Base-by-base conservation (phyloP, 2,113 vertebrate species). In the Speoplatyrhinus poulsoni region DNA sequence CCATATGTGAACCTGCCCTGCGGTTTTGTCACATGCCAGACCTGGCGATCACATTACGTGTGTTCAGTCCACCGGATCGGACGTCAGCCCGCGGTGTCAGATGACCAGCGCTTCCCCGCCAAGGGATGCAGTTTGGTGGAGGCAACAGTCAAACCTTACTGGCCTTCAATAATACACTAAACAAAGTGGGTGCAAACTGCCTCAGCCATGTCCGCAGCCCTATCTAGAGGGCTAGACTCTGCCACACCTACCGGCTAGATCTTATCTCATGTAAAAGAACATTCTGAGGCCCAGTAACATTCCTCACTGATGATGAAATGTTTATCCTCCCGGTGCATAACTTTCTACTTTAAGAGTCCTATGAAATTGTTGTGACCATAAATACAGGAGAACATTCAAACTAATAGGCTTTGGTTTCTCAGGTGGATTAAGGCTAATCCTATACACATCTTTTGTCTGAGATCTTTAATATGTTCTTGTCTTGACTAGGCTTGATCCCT, bases 111-210 rank as follows among this genome's bases (percentile, higher is more conserved):
- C 61, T 69, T 67, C 58, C 62, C 67, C 41, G 41, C 53, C 3
- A 46, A 66, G 64, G 63, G 73, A 73, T 75, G 62, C 59, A 12
- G 55, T 73, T 58, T 69, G 70, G 85, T 84, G 66, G 73, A 82
- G 71, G 46, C 73, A 67, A 56, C 55, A 71, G 69, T 62, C 69
- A n/a, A 71, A 62, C 68, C 72, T 74, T 65, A 69, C 58, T 16
- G 0, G 70, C 54, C 79, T 82, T 88, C 16, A 88, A 87, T 89
- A 81, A 90, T 86, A 79, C 82, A 90, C 61, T 62, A 81, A 85
- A 85, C 80, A 81, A 89, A 90, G 82, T 75, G 74, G 56, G 71
- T 72, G 69, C 66, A 74, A 82, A 73, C 46, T 60, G 67, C 46
- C 41, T 32, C 36, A 62, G 57, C 46, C 6, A 9, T 52, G 57